phyloP scores from a whole-genome alignment of 2,113 vertebrate species.

The Menidia beryllina region DNA sequence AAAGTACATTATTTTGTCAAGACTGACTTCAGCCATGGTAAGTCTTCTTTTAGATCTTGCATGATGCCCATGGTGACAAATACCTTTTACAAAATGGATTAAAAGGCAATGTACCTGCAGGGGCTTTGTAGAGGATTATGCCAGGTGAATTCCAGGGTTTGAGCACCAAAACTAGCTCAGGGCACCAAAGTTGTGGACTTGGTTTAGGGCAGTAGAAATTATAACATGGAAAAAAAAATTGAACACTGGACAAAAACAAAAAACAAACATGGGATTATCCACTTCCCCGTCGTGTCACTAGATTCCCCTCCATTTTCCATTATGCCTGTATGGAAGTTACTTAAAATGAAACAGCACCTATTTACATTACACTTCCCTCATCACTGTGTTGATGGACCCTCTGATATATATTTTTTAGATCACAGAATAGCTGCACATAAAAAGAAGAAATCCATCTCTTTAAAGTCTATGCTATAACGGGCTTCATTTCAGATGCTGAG shows the following conservation, averaged over 20 bases:
- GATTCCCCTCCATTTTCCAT: neutral
- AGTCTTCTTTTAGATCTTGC: neutral
- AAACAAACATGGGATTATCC: no score
- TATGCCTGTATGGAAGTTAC: neutral
- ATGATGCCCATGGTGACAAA: no score
- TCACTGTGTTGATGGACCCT: no score
- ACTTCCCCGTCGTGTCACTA: no score
- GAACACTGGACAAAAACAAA: no score
- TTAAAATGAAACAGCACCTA: neutral
- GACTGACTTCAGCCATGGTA: neutral
- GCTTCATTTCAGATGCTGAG: neutral
- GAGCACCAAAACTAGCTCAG: neutral
- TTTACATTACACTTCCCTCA: no score
- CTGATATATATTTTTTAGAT: no score
- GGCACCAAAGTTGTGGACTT: neutral
- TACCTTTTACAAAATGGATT: no score
- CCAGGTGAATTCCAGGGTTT: neutral
- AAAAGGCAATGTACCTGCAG: no score
- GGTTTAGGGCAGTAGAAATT: neutral
- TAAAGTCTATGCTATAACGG: neutral
- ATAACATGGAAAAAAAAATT: neutral
- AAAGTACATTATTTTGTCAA: neutral
- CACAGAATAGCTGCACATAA: neutral
- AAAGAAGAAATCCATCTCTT: neutral
- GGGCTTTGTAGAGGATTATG: no score